Percentiles rank a stretch among this genome's conserved stretches.
phyloP scores from a whole-genome alignment of 2,113 vertebrate species.

The Aythya baeri region DNA sequence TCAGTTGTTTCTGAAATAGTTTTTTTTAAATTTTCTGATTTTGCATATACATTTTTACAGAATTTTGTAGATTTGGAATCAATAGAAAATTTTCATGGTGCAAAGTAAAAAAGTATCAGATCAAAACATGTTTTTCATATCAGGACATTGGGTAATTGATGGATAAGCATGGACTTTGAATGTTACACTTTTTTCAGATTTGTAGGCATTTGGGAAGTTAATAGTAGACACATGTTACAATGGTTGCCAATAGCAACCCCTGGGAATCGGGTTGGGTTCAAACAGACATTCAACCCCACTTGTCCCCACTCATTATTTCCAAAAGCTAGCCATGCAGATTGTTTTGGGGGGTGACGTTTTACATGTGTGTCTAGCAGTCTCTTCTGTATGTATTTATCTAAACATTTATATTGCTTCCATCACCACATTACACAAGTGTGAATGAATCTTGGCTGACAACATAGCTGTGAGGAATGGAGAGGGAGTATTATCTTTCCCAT shows the following conservation, averaged over 20 bases:
- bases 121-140: not conserved
- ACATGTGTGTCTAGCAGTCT: not conserved
- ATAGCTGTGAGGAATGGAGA: not conserved
- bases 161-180: not conserved
- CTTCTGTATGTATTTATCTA: conserved; percentile 9
- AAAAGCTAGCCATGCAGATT: not conserved
- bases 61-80: not conserved
- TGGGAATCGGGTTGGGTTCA: conserved; percentile 27
- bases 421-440: conserved; percentile 15
- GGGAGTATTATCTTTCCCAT: not conserved
- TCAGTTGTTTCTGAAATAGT: not conserved
- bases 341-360: conserved; percentile 8
- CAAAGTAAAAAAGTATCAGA: not conserved
- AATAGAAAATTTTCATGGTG: not conserved
- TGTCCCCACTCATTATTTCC: conserved; percentile 7
- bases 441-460: conserved; percentile 27
- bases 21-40: not conserved
- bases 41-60: not conserved
- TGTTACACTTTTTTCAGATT: not conserved
- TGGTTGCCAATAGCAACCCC: conserved; percentile 17
- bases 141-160: not conserved
- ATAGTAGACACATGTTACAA: conserved; percentile 10
- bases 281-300: conserved; percentile 19
- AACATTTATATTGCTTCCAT: conserved; percentile 41
- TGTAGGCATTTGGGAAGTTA: conserved; percentile 32